Base-by-base conservation (phyloP, 1,140 invertebrate genomes). In the Drosophila lacteicornis region DNA sequence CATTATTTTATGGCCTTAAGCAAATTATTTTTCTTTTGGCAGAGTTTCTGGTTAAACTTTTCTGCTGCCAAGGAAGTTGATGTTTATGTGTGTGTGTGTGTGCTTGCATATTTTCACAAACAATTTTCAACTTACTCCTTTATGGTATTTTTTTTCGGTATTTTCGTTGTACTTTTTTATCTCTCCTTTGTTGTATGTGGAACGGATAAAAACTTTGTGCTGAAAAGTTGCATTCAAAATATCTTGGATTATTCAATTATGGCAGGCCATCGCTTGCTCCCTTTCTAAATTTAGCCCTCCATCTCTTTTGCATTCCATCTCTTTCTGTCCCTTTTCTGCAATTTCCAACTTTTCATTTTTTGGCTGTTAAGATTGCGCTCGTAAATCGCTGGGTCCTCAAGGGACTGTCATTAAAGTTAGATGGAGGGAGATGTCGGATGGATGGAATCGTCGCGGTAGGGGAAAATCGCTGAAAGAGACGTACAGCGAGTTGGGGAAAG, bases 1-100 rank as follows among this genome's bases (percentile, higher is more conserved):
- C 82, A 84, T 87, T 85, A 79, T 87, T 86, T 86, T 87, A 87
- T 87, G 76, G 80, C 82, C 84, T 69, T 53, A 80, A 83, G 83
- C 83, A 69, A 86, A 86, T 82, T 87, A 86, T 86, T 87, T 86
- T 82, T 63, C 66, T 78, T 40, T 82, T 78, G 60, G 40, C 59
- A 71, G 73, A 86, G 62, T 82, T 74, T 85, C 82, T 79, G 66
- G 69, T 57, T 82, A 79, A 85, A 86, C 57, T 85, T 85, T 82
- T 70, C 47, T 53, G 57, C 60, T 62, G 59, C 51, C 47, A 62
- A 33, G 69, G 43, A 74, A 61, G 36, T 66, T 62, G 47, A 40
- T 74, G 42, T 50, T 55, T 45, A n/a, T 60, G 27, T 68, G 40
- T 53, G 38, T 27, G 36, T 49, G 47, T 51, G 25, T 49, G 46